Conservation (phyloP, 2,888 invertebrate genomes). For the Blera fallax region DNA sequence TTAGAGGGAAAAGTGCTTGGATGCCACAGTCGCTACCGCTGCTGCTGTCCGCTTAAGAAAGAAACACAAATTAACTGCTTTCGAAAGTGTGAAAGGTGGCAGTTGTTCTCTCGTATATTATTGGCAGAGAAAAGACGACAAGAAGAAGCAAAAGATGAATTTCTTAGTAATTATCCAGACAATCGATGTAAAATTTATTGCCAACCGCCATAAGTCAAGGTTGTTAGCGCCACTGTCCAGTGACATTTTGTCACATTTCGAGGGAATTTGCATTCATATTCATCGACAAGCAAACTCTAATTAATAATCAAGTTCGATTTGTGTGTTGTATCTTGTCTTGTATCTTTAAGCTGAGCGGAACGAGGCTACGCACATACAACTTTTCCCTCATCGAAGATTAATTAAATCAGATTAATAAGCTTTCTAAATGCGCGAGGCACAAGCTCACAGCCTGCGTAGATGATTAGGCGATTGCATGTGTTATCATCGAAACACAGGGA, state of each 20-base stretch:
- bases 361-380: background rate
- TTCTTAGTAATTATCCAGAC: background rate
- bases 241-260: background rate
- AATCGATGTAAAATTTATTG: background rate
- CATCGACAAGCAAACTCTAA: background rate
- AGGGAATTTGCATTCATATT: conserved; percentile 3
- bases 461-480: background rate
- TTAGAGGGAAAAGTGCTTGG: conserved; percentile 32
- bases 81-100: conserved; percentile 67
- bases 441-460: background rate
- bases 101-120: background rate
- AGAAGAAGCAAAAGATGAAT: background rate
- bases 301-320: background rate
- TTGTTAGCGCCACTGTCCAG: background rate
- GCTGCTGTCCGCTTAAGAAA: background rate
- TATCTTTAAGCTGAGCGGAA: background rate
- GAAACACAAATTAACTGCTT: conserved; percentile 47
- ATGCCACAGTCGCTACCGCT: background rate
- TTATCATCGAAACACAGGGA: too few species aligned
- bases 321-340: background rate
- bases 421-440: conserved; percentile 28
- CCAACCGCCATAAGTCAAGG: background rate
- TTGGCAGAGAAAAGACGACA: background rate
- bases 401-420: conserved; percentile 55
- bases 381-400: conserved; percentile 28